Evolutionary conservation across 2,113 vertebrate genomes (phyloP), one percentile per base, ranked within the genome.

Genomic region (Tympanuchus pallidicinctus): DNA sequence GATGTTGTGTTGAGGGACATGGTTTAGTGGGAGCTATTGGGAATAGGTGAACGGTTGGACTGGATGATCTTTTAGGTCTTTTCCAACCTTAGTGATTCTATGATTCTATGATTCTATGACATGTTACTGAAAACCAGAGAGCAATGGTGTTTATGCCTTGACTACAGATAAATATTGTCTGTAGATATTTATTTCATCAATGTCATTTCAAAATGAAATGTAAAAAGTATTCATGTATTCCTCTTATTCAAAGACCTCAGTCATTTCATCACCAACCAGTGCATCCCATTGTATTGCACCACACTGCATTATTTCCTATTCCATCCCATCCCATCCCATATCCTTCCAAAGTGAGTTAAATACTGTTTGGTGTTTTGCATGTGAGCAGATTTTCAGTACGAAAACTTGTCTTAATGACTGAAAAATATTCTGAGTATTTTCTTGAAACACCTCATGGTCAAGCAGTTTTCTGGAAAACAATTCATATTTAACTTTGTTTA

Each of bases 81-180:
- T 34, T 34, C 34, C 34, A 34, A 34, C 34, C 34, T 34, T 34
- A 34, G 34, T 34, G 34, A 34, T 34, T 34, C 34, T 34, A 34
- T 34, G 34, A 34, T 34, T 34, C 34, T 34, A 34, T 34, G 34
- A 34, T 34, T 34, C 34, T 34, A 34, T 34, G 34, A n/a, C 1
- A 13, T 2, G 1, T n/a, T 21, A 32, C 30, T 64, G 19, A 89
- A 85, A 95, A 61, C 1, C 4, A 89, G 63, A 47, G 27, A 9
- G 6, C 32, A 72, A 34, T 50, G n/a, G 32, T 88, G 3, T 61
- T 65, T 32, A 42, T 42, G 11, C 19, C 10, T 83, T 9, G 1
- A 21, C 1, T 6, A 48, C 40, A 56, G 8, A 20, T 12, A 40
- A 1, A 2, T 69, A 59, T 13, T 0, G 2, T 25, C 32, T 60